Conservation (phyloP, 2,113 vertebrate genomes). For the Morone saxatilis region DNA sequence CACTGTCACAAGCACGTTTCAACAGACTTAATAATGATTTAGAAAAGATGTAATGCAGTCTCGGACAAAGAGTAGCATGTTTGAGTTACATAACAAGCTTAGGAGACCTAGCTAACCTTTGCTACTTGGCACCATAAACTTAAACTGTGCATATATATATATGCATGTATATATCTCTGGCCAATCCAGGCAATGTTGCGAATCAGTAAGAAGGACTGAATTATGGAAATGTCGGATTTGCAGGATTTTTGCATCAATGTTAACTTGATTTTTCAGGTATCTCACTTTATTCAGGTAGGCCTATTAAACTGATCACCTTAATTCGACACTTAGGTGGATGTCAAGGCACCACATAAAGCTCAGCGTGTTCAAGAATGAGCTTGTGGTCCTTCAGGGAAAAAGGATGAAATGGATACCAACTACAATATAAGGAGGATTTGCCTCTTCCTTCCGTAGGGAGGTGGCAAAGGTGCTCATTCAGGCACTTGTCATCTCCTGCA, state of each 20-base stretch:
- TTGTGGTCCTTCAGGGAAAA: not conserved
- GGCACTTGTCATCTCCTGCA: not conserved
- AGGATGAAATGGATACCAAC: not conserved
- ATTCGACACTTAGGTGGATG: not conserved
- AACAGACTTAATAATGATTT: too few relatives aligned
- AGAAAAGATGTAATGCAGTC: too few relatives aligned
- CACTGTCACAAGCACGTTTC: too few relatives aligned
- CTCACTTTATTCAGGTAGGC: not conserved
- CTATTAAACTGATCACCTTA: not conserved
- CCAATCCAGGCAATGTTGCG: not conserved
- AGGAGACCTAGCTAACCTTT: slow-evolving; percentile 13
- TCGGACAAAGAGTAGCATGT: not conserved
- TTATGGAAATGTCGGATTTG: not conserved
- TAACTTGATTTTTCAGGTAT: not conserved
- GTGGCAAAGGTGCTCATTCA: not conserved
- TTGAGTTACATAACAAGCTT: slow-evolving; percentile 43
- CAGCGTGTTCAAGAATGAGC: not conserved
- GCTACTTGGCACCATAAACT: not conserved
- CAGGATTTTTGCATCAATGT: not conserved
- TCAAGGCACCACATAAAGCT: too few relatives aligned
- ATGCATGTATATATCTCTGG: not conserved
- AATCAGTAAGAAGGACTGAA: not conserved
- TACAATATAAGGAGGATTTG: not conserved
- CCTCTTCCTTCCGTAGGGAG: too few relatives aligned
- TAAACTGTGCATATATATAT: not conserved